Base-by-base conservation (phyloP, 2,113 vertebrate species). In the Mesoclemmys tuberculata region DNA sequence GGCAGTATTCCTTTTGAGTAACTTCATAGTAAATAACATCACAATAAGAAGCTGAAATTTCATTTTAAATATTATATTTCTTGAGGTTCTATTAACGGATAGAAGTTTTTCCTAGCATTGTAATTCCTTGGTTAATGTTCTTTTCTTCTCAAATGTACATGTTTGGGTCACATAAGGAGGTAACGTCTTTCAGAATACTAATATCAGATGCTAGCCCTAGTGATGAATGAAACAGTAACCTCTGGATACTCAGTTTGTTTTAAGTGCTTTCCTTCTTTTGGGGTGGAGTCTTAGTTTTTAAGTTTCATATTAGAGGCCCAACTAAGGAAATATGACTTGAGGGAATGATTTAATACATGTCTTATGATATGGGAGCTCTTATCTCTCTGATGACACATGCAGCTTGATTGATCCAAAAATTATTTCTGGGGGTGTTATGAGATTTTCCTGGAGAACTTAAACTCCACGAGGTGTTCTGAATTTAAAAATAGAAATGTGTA, bases 401-500 rank as follows among this genome's bases (percentile, higher is more conserved):
- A 58, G 84, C 88, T 95, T 93, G 95, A 96, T 74, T 97, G 91
- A 94, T 95, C 90, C 74, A 95, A 84, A 95, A 97, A 89, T 94
- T 95, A 88, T 82, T 58, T 92, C 90, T 95, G 97, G 95, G 79
- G 96, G 97, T 2, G 97, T 85, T 54, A 78, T 16, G 71, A 97
- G 92, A 95, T 96, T 97, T 94, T 97, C 85, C 93, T 90, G 0
- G 87, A 95, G 97, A 94, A 93, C 96, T 95, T 96, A 97, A 97
- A 96, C 96, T 94, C 95, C 92, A 89, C 93, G 88, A 95, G 95
- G 95, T 96, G 97, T 95, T 97, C 93, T 96, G 77, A 85, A 46
- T 89, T 94, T 96, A 96, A 97, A 97, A 97, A 97, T 97, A 97
- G 96, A 51, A 90, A 35, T 1, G 89, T 89, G 97, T 97, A 96